These are phyloP conservation scores for Rhinopomastus cyanomelas DNA, from an alignment of 2,113 vertebrate genomes.

Conservation along the genomic window DNA sequence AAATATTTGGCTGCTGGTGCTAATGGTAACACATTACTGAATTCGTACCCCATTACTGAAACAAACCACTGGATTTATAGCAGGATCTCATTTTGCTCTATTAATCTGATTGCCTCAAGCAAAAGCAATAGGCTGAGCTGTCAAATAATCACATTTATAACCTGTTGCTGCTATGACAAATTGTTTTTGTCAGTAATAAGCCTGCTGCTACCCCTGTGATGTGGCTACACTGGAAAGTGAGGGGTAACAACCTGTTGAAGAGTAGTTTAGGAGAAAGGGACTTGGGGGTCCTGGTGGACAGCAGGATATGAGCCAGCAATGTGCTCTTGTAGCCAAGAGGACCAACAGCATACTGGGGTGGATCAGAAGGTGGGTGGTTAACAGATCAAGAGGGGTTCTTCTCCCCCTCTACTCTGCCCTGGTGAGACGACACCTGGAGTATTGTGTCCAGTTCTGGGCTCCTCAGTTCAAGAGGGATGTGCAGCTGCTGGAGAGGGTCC, in stretches of 20 bases:
- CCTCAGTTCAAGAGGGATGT: no score
- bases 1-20: neutral
- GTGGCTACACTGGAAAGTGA: neutral
- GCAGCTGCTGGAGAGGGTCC: no score
- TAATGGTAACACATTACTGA: neutral
- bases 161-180: constrained; percentile 33
- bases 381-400: no score
- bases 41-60: neutral
- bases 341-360: no score
- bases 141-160: constrained; percentile 20
- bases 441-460: no score
- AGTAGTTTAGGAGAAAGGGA: no score
- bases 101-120: constrained; percentile 40
- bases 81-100: constrained; percentile 26
- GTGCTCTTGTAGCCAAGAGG: no score
- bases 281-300: no score
- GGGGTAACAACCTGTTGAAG: neutral
- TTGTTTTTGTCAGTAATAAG: neutral
- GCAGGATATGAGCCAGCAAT: no score
- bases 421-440: no score
- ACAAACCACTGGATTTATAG: neutral
- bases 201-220: neutral
- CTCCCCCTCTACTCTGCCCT: no score
- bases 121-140: neutral
- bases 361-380: no score